A percentile compares a stretch with the other conserved stretches of the same genome.
Conservation (phyloP, 2,797 vertebrate species). For the Smutsia temminckii region DNA sequence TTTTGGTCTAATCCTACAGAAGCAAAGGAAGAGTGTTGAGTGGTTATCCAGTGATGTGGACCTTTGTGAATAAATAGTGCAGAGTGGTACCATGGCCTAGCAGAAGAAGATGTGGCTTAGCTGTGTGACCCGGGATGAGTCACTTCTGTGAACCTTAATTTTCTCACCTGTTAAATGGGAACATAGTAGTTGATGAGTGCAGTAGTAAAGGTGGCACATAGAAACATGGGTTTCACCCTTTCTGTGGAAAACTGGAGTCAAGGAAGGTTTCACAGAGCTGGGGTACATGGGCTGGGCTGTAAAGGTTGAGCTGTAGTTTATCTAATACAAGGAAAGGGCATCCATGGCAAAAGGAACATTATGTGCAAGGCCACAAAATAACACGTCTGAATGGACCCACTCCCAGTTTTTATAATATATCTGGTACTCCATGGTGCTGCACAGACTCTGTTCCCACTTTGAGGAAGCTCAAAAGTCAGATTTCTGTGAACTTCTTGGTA, state of each 20-base stretch:
- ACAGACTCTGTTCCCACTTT: not conserved
- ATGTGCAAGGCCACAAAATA: not conserved
- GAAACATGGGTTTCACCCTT: not conserved
- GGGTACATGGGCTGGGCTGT: not conserved
- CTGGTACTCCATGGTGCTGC: not conserved
- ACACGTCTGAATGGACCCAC: not conserved
- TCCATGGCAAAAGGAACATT: not conserved
- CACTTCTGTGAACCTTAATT: not conserved
- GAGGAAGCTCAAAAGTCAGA: not conserved
- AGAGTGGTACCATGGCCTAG: not conserved
- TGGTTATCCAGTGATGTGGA: not conserved
- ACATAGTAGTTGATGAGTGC: not conserved
- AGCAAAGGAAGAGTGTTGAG: not conserved
- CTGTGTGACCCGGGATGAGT: not conserved
- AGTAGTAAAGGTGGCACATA: not conserved
- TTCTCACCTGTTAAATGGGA: constrained; percentile 2
- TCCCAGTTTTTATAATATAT: not conserved
- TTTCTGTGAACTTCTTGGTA: not conserved
- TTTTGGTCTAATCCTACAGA: not conserved
- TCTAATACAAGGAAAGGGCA: not conserved
- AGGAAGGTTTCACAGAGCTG: not conserved
- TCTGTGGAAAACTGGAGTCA: not conserved
- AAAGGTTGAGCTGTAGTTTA: not conserved
- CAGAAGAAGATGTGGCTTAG: not conserved
- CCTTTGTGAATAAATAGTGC: not conserved